A percentile compares a stretch with the other conserved stretches of the same genome.
Evolutionary conservation across 1,140 invertebrate genomes (phyloP).

Genomic region (Bombus impatiens): DNA sequence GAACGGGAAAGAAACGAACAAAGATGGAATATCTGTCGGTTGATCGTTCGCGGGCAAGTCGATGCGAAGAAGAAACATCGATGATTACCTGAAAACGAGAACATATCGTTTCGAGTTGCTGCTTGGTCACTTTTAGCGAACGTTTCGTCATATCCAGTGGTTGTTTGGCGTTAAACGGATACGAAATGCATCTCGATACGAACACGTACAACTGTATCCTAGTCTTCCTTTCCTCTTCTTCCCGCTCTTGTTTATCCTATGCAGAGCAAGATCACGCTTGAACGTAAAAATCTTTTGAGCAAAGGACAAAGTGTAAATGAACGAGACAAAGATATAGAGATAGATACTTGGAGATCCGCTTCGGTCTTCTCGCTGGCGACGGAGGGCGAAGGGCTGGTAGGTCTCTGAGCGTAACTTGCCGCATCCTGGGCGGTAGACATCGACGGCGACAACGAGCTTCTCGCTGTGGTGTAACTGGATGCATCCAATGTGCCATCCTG

Average conservation of each 20-base stretch:
- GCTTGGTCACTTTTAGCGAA: conserved; percentile 96
- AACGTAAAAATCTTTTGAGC: rapidly evolving
- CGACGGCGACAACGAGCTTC: conserved; percentile 85
- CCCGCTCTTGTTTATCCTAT: conserved; percentile 92
- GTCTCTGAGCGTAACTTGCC: conserved; percentile 87
- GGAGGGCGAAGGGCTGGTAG: conserved; percentile 92
- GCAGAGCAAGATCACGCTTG: rapidly evolving
- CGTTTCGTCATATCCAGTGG: conserved; percentile 97
- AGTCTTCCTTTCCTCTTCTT: conserved; percentile 96
- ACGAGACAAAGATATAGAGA: rapidly evolving
- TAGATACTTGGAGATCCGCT: conserved; percentile 84
- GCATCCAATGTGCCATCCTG: conserved; percentile 79
- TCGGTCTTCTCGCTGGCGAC: conserved; percentile 90
- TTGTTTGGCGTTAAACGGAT: conserved; percentile 99
- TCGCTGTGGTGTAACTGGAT: conserved; percentile 83
- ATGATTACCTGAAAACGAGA: conserved; percentile 93
- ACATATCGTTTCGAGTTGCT: conserved; percentile 97
- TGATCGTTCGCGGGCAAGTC: no score
- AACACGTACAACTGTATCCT: conserved; percentile 99
- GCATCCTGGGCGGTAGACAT: conserved; percentile 86
- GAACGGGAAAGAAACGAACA: not conserved
- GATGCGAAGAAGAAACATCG: not conserved
- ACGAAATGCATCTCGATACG: conserved; percentile 98
- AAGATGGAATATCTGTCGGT: not conserved
- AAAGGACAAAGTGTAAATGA: not conserved